These are phyloP conservation scores for Daboia siamensis DNA, from an alignment of 2,113 vertebrate species.

Conservation along the genomic window DNA sequence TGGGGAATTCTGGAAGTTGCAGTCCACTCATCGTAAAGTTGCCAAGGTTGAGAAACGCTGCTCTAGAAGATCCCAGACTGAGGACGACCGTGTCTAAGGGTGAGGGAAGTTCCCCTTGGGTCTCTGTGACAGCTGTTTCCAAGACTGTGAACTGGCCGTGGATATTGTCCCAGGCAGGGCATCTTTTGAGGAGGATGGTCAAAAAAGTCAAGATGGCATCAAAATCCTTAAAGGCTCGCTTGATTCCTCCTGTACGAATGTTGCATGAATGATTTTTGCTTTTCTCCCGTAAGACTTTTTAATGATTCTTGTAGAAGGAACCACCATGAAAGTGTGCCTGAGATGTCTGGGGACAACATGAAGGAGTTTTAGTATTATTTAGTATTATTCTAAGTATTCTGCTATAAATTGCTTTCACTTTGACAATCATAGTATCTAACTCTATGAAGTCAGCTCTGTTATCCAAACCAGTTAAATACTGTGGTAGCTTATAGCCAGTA, in stretches of 20 bases:
- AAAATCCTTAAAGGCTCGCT: no score
- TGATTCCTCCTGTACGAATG: no score
- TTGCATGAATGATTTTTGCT: no score
- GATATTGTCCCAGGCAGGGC: no score
- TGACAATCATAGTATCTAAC: no score
- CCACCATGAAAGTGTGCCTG: neutral
- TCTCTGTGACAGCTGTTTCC: no score
- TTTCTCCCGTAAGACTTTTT: no score
- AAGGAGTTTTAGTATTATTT: neutral
- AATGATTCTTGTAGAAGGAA: no score
- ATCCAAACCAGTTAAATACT: neutral
- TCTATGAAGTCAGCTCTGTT: neutral
- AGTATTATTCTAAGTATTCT: neutral
- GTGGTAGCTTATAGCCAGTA: neutral
- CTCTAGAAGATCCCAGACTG: neutral
- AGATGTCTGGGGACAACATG: neutral
- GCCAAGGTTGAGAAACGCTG: neutral
- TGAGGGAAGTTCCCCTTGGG: neutral
- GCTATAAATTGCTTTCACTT: neutral
- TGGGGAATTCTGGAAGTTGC: neutral
- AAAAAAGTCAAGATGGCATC: no score
- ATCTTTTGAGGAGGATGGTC: no score
- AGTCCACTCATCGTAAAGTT: neutral
- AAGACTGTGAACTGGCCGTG: neutral
- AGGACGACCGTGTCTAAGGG: neutral